Evolutionary conservation across 2,797 vertebrate species (phyloP).

Genomic region (Martes flavigula): DNA sequence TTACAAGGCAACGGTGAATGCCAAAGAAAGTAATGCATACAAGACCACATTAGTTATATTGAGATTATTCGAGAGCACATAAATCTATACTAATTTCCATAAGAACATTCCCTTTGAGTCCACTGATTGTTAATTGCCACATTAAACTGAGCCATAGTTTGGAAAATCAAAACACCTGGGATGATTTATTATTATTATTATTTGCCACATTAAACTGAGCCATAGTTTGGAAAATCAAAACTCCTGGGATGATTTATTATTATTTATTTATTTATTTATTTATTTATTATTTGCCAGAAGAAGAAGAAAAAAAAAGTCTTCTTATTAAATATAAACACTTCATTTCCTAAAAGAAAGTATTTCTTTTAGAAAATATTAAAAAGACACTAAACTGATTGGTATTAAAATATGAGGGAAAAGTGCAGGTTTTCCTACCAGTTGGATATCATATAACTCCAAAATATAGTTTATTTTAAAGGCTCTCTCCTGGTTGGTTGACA

Average conservation of each 20-base stretch:
- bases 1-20: not conserved
- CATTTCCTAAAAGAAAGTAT: slow-evolving; percentile 36
- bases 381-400: not conserved
- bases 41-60: not conserved
- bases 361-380: slow-evolving; percentile 44
- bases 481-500: slow-evolving; percentile 16
- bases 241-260: no score
- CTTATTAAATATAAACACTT: slow-evolving; percentile 22
- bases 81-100: not conserved
- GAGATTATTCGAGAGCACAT: not conserved
- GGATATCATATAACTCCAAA: slow-evolving; percentile 43
- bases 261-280: no score
- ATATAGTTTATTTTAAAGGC: slow-evolving; percentile 52
- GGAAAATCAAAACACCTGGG: slow-evolving; percentile 44
- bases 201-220: no score
- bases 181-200: not conserved
- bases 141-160: not conserved
- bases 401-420: slow-evolving; percentile 19
- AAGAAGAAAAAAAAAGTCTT: not conserved
- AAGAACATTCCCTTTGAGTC: not conserved
- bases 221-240: no score
- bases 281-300: not conserved
- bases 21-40: not conserved
- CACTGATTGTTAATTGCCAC: not conserved
- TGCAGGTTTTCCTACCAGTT: not conserved